Evolutionary conservation across 2,888 invertebrate species (phyloP).

Genomic region (Pammene aurita): DNA sequence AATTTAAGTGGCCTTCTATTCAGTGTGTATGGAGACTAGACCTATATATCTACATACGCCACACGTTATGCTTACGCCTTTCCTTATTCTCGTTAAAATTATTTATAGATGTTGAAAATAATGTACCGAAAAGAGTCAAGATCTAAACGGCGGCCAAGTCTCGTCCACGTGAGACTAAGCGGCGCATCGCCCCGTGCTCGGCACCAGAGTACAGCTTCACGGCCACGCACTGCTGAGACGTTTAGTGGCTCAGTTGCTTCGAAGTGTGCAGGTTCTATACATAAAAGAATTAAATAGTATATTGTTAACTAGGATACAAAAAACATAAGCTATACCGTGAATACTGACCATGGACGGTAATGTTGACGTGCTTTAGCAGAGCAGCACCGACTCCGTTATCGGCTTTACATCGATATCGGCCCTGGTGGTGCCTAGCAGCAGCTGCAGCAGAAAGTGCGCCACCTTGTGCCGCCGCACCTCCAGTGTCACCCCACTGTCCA

Average conservation of each 20-base stretch:
- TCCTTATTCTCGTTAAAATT: too few species aligned
- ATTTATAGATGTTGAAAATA: neutral
- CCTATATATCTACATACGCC: too few species aligned
- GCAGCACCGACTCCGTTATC: slow-evolving; percentile 92
- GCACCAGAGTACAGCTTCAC: slow-evolving; percentile 87
- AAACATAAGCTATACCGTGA: neutral
- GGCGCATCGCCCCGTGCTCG: slow-evolving; percentile 91
- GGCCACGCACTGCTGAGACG: slow-evolving; percentile 86
- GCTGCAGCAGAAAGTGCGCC: slow-evolving; percentile 86
- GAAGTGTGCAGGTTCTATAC: slow-evolving; percentile 88
- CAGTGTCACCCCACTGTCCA: slow-evolving; percentile 46
- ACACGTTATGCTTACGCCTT: too few species aligned
- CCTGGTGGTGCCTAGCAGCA: slow-evolving; percentile 87
- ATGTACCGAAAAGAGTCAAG: slow-evolving; percentile 83
- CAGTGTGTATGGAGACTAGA: too few species aligned
- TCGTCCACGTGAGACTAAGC: slow-evolving; percentile 89
- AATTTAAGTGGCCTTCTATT: too few species aligned
- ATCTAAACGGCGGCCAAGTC: slow-evolving; percentile 86
- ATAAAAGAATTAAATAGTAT: neutral
- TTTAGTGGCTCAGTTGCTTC: slow-evolving; percentile 78
- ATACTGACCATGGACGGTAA: slow-evolving; percentile 89
- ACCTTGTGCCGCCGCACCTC: slow-evolving; percentile 52
- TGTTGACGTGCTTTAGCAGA: slow-evolving; percentile 89
- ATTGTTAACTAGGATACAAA: neutral
- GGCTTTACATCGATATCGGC: slow-evolving; percentile 91